Evolutionary conservation across 2,797 vertebrate species (phyloP), one percentile per base, ranked within the genome.

Genomic region (Amniataba percoides): DNA sequence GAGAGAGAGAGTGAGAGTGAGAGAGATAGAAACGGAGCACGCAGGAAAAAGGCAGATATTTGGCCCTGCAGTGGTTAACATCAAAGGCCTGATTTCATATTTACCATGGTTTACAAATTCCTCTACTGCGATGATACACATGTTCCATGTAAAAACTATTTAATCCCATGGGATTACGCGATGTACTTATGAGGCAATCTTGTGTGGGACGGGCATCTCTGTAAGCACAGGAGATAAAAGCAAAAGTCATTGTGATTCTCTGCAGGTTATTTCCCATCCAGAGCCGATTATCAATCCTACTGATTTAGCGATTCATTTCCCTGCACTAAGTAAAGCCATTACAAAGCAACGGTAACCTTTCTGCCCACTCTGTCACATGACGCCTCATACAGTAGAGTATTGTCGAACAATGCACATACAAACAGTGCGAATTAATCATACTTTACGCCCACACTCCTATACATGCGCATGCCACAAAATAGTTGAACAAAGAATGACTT

Each of bases 151-250:
- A 72, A 88, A 91, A 89, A 88, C 74, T 59, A 79, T 78, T 88
- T 90, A 89, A 93, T 92, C 89, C 78, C 49, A 9, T 19, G 71
- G 85, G 87, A 92, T 92, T 91, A 88, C 6, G 60, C 27, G 52
- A 25, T 74, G 71, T 63, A 73, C 34, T 84, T 18, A 36, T 5
- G 1, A 86, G 55, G 82, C 76, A 81, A 80, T 87, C 62, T 61
- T 67, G 57, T 65, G 67, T 57, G 52, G 81, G 72, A 83, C 39
- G 36, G 21, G 19, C 55, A 80, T 81, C 31, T 86, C 79, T 74
- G 71, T 68, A 58, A 82, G 43, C 42, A 64, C 52, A 45, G 70
- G 77, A 89, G 87, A 89, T 87, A 87, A 89, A 88, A 86, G 85
- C 83, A 74, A 71, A 71, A 86, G 77, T 91, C 84, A 84, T 87